These are phyloP conservation scores for Nothoprocta pentlandii DNA, from an alignment of 2,113 vertebrate genomes.

Conservation along the genomic window DNA sequence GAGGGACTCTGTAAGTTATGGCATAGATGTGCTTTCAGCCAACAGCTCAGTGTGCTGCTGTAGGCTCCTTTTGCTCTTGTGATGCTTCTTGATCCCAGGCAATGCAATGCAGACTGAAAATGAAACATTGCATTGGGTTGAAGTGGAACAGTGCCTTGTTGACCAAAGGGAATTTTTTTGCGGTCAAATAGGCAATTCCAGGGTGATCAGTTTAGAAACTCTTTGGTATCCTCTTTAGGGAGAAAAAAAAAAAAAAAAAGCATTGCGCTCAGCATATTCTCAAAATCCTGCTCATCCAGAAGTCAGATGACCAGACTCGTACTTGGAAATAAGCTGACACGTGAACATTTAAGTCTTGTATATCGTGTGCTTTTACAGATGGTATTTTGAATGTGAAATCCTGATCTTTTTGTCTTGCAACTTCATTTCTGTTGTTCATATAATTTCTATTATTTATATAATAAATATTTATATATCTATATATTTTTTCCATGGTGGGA, in stretches of 20 bases:
- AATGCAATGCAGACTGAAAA: neutral
- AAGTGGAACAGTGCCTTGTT: rapidly evolving
- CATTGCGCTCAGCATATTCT: neutral
- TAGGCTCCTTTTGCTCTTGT: neutral
- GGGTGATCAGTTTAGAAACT: neutral
- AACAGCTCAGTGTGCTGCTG: neutral
- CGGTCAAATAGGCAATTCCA: neutral
- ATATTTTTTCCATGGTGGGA: neutral
- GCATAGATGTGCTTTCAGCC: rapidly evolving
- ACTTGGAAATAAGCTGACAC: neutral
- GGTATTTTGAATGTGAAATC: neutral
- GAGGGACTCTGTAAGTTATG: neutral
- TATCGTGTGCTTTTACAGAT: neutral
- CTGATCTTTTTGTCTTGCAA: neutral
- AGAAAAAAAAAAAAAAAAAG: neutral
- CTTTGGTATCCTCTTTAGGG: neutral
- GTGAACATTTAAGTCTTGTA: neutral
- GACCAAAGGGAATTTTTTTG: neutral
- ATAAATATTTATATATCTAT: no score
- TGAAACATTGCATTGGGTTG: neutral
- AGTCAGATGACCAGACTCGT: neutral
- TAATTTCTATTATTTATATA: no score
- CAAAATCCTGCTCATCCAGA: neutral
- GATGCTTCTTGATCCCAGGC: neutral
- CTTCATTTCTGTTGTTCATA: neutral